Evolutionary conservation across 1,140 invertebrate species (phyloP), one percentile per base, ranked within the genome.

Genomic region (Laodelphax striatellus): DNA sequence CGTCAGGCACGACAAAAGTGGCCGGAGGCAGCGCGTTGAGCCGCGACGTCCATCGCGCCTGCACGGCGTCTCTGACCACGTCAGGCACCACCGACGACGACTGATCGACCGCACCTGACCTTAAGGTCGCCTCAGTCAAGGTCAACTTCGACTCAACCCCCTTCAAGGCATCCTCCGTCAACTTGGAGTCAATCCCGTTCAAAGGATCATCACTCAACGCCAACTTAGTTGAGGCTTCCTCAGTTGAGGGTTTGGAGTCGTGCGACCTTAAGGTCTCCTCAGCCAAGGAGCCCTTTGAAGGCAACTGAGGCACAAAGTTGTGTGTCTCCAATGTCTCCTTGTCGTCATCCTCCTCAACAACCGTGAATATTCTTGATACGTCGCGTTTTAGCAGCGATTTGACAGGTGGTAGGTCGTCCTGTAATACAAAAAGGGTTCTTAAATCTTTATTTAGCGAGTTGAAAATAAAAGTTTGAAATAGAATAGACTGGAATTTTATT

Each of bases 321-420:
- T 57, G 24, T n/a, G 24, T 19, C 24, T 34, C 54, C n/a, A 17
- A 50, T 17, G 52, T 44, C 38, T 24, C 52, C 10, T 22, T 46
- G n/a, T 74, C 72, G 8, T 75, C 67, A 60, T 74, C 81, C 73
- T 90, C 87, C 2, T 86, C 86, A 24, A 88, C 84, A 2, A 82
- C 78, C 0, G 86, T 88, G 62, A 89, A 89, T 24, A 89, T 82
- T 1, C 87, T 71, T 0, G 86, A 88, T 56, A 83, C 83, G 68
- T 89, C 86, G 22, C 85, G 76, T 71, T 88, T 90, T 77, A 88
- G 82, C 41, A 22, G 8, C 1, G 4, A 8, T 38, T 38, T 38
- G 34, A 38, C 11, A 13, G 34, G 34, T 38, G 34, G 34, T 38
- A 13, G 2, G 34, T 38, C 34, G 34, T 38, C 34, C 34, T 38